Evolutionary conservation across 2,888 invertebrate genomes (phyloP).

Genomic region (Drosophila barbarae): DNA sequence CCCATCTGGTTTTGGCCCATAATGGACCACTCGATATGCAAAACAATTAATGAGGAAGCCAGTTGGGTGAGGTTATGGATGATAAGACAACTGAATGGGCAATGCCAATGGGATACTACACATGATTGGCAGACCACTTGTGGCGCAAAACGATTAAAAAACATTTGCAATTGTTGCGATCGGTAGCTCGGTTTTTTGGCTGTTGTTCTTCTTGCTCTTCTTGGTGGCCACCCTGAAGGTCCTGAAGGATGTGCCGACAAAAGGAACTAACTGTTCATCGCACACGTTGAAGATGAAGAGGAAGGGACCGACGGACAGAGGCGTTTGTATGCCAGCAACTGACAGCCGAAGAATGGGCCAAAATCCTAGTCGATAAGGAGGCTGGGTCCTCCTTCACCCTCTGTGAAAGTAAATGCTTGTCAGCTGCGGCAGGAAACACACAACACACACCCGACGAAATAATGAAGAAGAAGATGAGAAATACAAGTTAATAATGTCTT

Average conservation of each 20-base stretch:
- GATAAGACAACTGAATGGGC: conserved; percentile 39
- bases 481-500: conserved; percentile 78
- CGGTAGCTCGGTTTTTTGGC: conserved; percentile 22
- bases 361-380: conserved; percentile 52
- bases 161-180: conserved; percentile 53
- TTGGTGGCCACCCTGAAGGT: conserved; percentile 56
- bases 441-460: not conserved
- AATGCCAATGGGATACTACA: not conserved
- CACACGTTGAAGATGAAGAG: conserved; percentile 69
- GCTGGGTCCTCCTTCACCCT: conserved; percentile 20
- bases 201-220: conserved; percentile 1
- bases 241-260: conserved; percentile 69
- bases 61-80: conserved; percentile 61
- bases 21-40: conserved; percentile 52
- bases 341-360: conserved; percentile 70
- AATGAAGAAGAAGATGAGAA: conserved; percentile 48
- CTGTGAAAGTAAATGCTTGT: conserved; percentile 72
- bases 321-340: conserved; percentile 52
- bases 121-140: conserved; percentile 55
- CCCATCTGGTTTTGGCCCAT: conserved; percentile 32
- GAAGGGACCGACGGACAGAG: conserved; percentile 48
- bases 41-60: conserved; percentile 34
- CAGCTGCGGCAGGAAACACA: conserved; percentile 72
- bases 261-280: conserved; percentile 71
- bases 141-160: conserved; percentile 65